These are phyloP conservation scores for Ictalurus punctatus DNA, from an alignment of 2,113 vertebrate genomes.

Conservation along the genomic window DNA sequence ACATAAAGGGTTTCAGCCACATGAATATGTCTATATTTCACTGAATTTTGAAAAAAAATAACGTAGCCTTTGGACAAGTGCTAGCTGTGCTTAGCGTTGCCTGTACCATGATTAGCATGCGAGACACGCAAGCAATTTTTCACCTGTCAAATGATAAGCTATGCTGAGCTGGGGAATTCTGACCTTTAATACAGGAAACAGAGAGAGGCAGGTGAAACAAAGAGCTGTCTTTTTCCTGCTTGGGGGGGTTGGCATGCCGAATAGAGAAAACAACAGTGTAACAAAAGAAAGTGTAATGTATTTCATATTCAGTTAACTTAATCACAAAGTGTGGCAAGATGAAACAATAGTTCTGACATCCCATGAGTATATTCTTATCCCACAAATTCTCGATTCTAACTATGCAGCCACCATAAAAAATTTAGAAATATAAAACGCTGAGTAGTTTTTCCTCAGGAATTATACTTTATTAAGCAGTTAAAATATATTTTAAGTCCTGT, in stretches of 20 bases:
- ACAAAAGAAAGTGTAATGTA: background rate
- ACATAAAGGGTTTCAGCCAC: background rate
- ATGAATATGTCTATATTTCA: background rate
- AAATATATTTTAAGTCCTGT: background rate
- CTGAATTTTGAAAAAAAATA: background rate
- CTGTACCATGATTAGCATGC: conserved; percentile 3
- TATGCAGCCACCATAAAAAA: background rate
- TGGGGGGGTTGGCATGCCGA: too few relatives aligned
- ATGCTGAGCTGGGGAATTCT: background rate
- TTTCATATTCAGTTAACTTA: background rate
- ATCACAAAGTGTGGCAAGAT: background rate
- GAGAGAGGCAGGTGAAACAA: background rate
- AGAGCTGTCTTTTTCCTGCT: background rate
- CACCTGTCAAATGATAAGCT: background rate
- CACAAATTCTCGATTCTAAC: background rate
- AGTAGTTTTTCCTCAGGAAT: background rate
- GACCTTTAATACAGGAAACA: conserved; percentile 16
- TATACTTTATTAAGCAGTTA: background rate
- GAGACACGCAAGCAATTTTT: background rate
- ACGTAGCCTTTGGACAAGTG: background rate
- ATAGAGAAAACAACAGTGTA: background rate
- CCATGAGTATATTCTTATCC: background rate
- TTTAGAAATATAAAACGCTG: background rate
- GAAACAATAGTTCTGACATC: background rate
- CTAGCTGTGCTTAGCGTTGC: background rate